These are phyloP conservation scores for Accipiter virgatus DNA, from an alignment of 2,113 vertebrate species.

Conservation along the genomic window DNA sequence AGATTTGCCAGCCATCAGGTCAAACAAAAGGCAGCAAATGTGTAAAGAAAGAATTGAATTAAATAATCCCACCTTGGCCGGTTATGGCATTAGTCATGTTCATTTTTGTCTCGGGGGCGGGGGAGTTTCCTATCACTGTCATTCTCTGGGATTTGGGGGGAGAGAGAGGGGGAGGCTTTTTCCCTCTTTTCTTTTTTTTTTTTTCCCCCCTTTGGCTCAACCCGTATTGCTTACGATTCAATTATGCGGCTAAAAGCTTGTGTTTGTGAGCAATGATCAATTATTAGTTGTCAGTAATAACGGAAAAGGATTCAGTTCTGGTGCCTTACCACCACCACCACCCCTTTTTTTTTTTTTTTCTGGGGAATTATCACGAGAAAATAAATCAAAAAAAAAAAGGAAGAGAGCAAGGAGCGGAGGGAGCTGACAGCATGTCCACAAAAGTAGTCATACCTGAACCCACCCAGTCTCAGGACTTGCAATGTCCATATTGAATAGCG, in stretches of 20 bases:
- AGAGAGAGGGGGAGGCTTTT: background rate
- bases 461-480: background rate
- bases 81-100: conserved; percentile 9
- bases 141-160: background rate
- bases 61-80: conserved; percentile 36
- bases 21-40: conserved; percentile 60
- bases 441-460: background rate
- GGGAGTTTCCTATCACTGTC: background rate
- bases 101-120: background rate
- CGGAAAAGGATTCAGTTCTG: conserved; percentile 68
- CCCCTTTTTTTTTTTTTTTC: background rate
- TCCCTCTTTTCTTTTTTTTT: background rate
- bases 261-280: conserved; percentile 80
- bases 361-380: conserved; percentile 55
- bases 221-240: conserved; percentile 73
- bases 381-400: background rate
- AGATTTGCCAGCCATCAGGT: conserved; percentile 52
- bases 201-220: background rate
- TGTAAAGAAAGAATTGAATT: conserved; percentile 44
- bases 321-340: background rate
- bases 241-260: conserved; percentile 77
- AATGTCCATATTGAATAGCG: background rate
- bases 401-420: too few relatives aligned
- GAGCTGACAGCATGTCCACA: background rate
- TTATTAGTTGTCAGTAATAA: conserved; percentile 83